phyloP scores from a whole-genome alignment of 2,888 invertebrate genomes.

The Saturnia pavonia region DNA sequence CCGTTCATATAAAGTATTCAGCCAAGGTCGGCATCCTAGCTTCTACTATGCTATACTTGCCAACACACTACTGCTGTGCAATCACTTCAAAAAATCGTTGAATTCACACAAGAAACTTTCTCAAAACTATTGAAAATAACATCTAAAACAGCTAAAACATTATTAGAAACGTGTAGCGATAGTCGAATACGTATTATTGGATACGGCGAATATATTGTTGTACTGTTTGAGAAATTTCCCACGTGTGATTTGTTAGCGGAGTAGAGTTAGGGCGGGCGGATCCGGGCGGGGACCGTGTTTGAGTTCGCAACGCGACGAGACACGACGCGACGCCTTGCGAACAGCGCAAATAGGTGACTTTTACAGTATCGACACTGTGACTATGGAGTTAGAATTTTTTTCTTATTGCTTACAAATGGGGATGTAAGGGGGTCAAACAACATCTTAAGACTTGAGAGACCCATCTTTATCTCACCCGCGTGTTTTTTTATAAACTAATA shows the following conservation, averaged over 20 bases:
- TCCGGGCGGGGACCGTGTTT: constrained; percentile 55
- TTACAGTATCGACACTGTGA: constrained; percentile 35
- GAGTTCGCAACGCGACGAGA: constrained; percentile 51
- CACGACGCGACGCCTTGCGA: too few relatives aligned
- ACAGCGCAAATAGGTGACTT: constrained; percentile 59
- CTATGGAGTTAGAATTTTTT: constrained; percentile 38
- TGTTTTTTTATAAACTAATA: too few relatives aligned
- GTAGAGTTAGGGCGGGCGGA: constrained; percentile 43
- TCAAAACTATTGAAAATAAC: background rate
- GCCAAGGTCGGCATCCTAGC: too few relatives aligned
- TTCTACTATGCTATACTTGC: too few relatives aligned
- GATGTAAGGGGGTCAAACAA: too few relatives aligned
- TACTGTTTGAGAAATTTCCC: constrained; percentile 25
- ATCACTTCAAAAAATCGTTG: too few relatives aligned
- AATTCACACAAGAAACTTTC: too few relatives aligned
- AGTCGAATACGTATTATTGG: constrained; percentile 6
- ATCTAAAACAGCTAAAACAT: background rate
- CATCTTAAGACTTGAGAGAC: too few relatives aligned
- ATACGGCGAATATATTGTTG: constrained; percentile 5
- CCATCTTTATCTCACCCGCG: too few relatives aligned
- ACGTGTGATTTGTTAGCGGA: constrained; percentile 49
- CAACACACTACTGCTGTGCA: too few relatives aligned
- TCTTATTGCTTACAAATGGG: too few relatives aligned
- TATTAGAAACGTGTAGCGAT: constrained; percentile 1
- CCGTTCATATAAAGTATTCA: too few relatives aligned